A percentile compares a stretch with the other conserved stretches of the same genome.
These are phyloP conservation scores for Alcis repandata DNA, from an alignment of 2,888 invertebrate genomes.

Conservation along the genomic window DNA sequence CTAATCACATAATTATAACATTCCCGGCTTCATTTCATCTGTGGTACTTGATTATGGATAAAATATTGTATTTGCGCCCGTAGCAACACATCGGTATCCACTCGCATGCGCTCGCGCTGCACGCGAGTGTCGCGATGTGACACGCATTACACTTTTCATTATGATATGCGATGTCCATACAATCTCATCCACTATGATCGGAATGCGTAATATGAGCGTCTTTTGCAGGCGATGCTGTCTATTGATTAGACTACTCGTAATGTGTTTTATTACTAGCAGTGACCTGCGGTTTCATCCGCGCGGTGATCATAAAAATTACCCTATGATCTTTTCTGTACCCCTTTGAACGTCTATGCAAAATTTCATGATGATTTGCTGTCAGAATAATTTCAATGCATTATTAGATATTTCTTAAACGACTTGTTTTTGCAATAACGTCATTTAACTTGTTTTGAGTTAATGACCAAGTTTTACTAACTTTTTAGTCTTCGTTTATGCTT, in stretches of 20 bases:
- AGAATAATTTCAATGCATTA: too few species aligned
- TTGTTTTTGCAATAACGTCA: too few species aligned
- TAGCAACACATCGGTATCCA: constrained; percentile 49
- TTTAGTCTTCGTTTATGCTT: background rate
- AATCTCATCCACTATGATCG: constrained; percentile 30
- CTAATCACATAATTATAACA: too few species aligned
- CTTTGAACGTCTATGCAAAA: too few species aligned
- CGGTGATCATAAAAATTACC: too few species aligned
- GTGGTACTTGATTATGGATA: background rate
- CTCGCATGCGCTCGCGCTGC: constrained; percentile 36
- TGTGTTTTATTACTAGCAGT: background rate
- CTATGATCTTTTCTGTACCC: too few species aligned
- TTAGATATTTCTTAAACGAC: too few species aligned
- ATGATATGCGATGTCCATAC: constrained; percentile 45
- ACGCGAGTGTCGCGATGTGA: constrained; percentile 41
- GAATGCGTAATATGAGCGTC: constrained; percentile 26
- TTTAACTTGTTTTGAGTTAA: too few species aligned
- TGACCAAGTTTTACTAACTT: too few species aligned
- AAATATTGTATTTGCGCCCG: constrained; percentile 5
- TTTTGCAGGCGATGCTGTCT: background rate
- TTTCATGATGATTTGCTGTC: too few species aligned
- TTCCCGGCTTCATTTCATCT: background rate
- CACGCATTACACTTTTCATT: constrained; percentile 50
- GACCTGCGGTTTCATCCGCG: background rate
- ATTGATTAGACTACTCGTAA: background rate